Evolutionary conservation across 2,797 vertebrate genomes (phyloP).

Genomic region (Oreochromis mossambicus): DNA sequence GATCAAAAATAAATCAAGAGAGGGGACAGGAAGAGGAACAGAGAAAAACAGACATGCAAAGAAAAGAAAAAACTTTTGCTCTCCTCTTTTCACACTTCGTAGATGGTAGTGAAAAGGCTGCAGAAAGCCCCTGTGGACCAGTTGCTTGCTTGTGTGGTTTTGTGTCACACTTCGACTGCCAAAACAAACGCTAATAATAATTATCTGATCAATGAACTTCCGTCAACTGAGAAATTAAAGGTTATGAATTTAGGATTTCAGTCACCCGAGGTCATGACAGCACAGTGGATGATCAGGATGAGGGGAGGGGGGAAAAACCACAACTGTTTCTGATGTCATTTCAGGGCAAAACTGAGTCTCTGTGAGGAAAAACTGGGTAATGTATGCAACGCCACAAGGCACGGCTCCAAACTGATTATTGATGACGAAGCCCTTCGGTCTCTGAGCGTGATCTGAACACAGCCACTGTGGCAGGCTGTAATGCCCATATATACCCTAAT

Average conservation of each 20-base stretch:
- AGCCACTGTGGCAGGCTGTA: slow-evolving; percentile 40
- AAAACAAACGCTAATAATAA: not conserved
- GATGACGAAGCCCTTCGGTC: slow-evolving; percentile 63
- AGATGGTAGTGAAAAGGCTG: slow-evolving; percentile 20
- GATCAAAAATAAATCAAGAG: slow-evolving; percentile 58
- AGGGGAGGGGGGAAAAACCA: accelerated
- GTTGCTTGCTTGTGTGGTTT: not conserved
- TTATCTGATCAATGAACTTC: not conserved
- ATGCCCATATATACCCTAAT: slow-evolving; percentile 44
- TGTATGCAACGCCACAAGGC: not conserved
- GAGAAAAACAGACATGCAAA: slow-evolving; percentile 65
- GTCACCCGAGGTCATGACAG: not conserved
- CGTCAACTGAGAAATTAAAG: not conserved
- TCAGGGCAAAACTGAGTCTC: slow-evolving; percentile 9
- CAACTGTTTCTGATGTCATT: not conserved
- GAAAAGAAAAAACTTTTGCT: slow-evolving; percentile 50
- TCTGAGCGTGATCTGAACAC: slow-evolving; percentile 22
- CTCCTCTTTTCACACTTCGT: slow-evolving; percentile 30
- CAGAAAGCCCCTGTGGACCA: slow-evolving; percentile 16
- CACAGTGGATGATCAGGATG: not conserved
- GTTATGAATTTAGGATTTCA: not conserved
- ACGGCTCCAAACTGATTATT: slow-evolving; percentile 12
- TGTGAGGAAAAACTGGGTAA: not conserved
- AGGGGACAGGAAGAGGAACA: slow-evolving; percentile 35
- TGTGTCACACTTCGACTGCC: slow-evolving; percentile 3